Base-by-base conservation (phyloP, 2,113 vertebrate genomes). In the Chionomys nivalis region DNA sequence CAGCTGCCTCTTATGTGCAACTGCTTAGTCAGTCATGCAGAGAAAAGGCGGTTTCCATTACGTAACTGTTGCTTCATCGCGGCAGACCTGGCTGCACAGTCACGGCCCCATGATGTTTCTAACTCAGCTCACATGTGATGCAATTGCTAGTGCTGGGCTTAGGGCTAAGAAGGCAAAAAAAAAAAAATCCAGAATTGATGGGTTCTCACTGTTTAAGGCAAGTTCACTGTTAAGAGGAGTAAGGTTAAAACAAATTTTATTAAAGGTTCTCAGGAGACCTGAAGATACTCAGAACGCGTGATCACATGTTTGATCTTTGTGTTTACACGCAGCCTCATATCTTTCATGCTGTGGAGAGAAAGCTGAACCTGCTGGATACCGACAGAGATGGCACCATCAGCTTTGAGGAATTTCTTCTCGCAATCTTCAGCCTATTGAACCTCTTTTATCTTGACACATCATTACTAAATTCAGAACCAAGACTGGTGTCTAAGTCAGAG, bases 341-440 rank as follows among this genome's bases (percentile, higher is more conserved):
- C 79, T 95, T 82, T 81, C 93, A 73, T 55, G 87, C 94, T 86
- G 33, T 97, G 85, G 88, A 97, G 24, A 97, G 65, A 93, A 96
- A 94, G 8, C 66, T 94, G 66, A 91, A 95, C 58, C 92, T 97
- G 86, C 86, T 96, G 90, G 58, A 90, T 83, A 52, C 36, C 66
- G 77, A 92, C n/a, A 86, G 39, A 8, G 33, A 95, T 13, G 44
- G 39, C 5, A 58, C 76, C 47, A 96, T 97, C 92, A 82, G 63
- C 89, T 97, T 98, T 93, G 88, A 95, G 31, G 95, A 97, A 70
- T 98, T 97, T 83, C 11, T 97, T 42, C 92, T 97, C 93, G 42
- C 85, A 63, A 65, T 96, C 72, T 97, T 97, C 81, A 95, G 75
- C 61, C 44, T 97, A 76, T 26, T 96, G 68, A 94, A 96, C 14